These are phyloP conservation scores for Cataglyphis albicans DNA, from an alignment of 2,888 invertebrate species.

Conservation along the genomic window DNA sequence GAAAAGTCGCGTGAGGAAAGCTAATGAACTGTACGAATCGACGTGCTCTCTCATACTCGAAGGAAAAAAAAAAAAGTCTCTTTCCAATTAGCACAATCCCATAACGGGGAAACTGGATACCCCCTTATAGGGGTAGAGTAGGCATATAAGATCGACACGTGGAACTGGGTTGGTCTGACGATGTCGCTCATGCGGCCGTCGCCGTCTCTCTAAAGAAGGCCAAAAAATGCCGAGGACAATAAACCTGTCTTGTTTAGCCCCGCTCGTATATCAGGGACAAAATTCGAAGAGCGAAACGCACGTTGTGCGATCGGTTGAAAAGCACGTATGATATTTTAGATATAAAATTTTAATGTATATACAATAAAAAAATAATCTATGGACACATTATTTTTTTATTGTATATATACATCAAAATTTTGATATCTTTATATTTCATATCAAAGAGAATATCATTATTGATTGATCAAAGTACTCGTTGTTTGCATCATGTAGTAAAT, in stretches of 20 bases:
- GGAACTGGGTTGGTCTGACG: conserved; percentile 42
- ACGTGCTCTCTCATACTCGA: neutral
- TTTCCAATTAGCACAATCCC: conserved; percentile 51
- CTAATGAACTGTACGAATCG: conserved; percentile 41
- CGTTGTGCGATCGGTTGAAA: neutral
- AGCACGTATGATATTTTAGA: neutral
- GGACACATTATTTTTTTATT: neutral
- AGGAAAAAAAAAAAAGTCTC: conserved; percentile 27
- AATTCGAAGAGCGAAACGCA: neutral
- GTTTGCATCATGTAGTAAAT: neutral
- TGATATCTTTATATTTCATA: neutral
- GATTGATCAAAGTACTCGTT: neutral
- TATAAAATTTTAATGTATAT: neutral
- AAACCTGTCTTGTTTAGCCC: conserved; percentile 50
- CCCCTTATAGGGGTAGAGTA: conserved; percentile 37
- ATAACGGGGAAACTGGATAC: conserved; percentile 41
- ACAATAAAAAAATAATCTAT: neutral
- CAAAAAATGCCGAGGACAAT: conserved; percentile 56
- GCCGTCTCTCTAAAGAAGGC: conserved; percentile 52
- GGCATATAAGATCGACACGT: conserved; percentile 12
- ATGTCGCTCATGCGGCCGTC: conserved; percentile 38
- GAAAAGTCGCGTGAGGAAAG: conserved; percentile 31
- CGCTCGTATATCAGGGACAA: conserved; percentile 21
- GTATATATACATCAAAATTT: neutral
- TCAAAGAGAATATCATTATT: neutral